Evolutionary conservation across 2,113 vertebrate species (phyloP).

Genomic region (Poeciliopsis occidentalis): DNA sequence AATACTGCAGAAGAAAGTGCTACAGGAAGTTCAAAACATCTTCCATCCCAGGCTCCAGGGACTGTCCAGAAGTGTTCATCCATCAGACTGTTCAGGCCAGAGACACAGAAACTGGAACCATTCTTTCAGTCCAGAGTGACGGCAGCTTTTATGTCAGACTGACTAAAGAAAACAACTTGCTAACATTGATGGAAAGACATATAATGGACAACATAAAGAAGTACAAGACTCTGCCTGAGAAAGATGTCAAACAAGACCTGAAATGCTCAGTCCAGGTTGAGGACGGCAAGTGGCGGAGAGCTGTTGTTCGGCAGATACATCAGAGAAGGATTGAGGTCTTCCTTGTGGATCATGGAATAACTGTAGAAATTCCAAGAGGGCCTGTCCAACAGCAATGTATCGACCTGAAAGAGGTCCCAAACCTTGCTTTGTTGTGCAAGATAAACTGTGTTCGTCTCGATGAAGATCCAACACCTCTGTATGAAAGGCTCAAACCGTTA

Average conservation of each 20-base stretch:
- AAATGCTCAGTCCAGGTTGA: conserved; percentile 78
- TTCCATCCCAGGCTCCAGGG: neutral
- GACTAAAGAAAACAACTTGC: conserved; percentile 48
- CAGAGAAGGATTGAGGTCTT: conserved; percentile 70
- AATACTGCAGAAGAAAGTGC: neutral
- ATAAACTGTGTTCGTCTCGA: conserved; percentile 67
- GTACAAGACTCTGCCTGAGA: conserved; percentile 38
- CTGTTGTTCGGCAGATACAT: conserved; percentile 68
- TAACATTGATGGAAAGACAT: conserved; percentile 58
- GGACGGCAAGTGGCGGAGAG: conserved; percentile 73
- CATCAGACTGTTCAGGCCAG: conserved; percentile 59
- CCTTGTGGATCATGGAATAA: conserved; percentile 78
- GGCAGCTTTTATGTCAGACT: conserved; percentile 80
- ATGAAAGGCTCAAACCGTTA: conserved; percentile 55
- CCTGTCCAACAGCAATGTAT: conserved; percentile 54
- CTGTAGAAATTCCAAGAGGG: conserved; percentile 64
- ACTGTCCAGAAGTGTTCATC: neutral
- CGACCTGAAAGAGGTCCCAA: conserved; percentile 64
- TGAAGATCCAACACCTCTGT: conserved; percentile 18
- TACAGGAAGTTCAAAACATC: neutral
- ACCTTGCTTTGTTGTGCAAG: conserved; percentile 79
- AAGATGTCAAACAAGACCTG: conserved; percentile 74
- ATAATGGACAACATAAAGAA: conserved; percentile 61
- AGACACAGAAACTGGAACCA: conserved; percentile 71
- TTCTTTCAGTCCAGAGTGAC: conserved; percentile 71